Evolutionary conservation across 2,113 vertebrate species (phyloP).

Genomic region (Pontoporia blainvillei): DNA sequence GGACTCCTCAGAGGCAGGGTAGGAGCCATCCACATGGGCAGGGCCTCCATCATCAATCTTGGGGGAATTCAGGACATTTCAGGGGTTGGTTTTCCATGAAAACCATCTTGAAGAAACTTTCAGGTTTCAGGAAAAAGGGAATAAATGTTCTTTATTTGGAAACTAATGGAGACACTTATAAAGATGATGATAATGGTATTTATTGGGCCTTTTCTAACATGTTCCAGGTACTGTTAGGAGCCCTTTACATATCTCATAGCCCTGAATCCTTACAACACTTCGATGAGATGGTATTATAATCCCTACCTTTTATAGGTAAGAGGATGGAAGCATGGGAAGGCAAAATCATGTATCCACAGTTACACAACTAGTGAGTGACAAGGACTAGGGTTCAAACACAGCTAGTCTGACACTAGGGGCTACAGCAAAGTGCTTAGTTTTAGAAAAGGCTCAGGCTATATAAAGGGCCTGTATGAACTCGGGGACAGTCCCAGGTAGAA

Average conservation of each 20-base stretch:
- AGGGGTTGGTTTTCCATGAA: neutral
- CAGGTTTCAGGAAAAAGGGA: neutral
- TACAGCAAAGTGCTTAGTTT: neutral
- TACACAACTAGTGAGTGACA: neutral
- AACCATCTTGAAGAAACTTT: neutral
- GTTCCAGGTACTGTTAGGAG: neutral
- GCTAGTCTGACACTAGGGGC: neutral
- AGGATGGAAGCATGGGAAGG: neutral
- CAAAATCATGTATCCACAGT: neutral
- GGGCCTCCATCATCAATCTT: neutral
- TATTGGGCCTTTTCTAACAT: neutral
- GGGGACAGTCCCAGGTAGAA: neutral
- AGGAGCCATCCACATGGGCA: neutral
- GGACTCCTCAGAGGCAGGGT: neutral
- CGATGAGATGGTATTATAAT: neutral
- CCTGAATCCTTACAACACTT: neutral
- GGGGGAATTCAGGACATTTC: neutral
- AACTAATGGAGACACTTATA: neutral
- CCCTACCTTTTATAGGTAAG: neutral
- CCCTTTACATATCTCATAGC: neutral
- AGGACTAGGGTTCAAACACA: neutral
- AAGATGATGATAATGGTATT: neutral
- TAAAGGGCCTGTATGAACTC: neutral
- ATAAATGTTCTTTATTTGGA: conserved; percentile 1
- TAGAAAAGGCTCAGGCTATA: neutral